Conservation (phyloP, 37 sponge, comb jelly and placozoan species). For the Cladorhizidae sp. region DNA sequence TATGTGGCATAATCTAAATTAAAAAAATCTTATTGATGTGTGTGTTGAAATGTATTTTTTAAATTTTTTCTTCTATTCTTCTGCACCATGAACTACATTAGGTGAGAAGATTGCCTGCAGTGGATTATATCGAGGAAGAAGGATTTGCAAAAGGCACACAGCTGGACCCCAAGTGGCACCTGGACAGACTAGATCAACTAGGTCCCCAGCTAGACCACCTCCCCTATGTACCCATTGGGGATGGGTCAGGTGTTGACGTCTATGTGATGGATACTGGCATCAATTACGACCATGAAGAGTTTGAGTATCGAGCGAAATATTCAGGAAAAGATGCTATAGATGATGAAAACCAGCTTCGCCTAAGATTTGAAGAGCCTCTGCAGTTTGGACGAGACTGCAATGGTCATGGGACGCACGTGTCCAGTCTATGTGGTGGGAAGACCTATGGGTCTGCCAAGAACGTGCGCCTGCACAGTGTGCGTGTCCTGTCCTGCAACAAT, state of each 20-base stretch:
- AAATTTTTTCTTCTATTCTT: not conserved
- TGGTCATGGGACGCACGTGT: slow-evolving; percentile 84
- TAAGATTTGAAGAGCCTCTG: not conserved
- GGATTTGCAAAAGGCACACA: slow-evolving; percentile 36
- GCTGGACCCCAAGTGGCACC: slow-evolving; percentile 7
- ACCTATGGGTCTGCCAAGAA: slow-evolving; percentile 72
- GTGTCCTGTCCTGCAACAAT: slow-evolving; percentile 58
- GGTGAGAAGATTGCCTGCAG: slow-evolving; percentile 53
- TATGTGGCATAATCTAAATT: slow-evolving; percentile 11
- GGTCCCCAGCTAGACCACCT: slow-evolving; percentile 32
- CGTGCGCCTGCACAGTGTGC: slow-evolving; percentile 54
- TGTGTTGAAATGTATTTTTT: not conserved
- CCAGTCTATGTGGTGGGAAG: slow-evolving; percentile 67
- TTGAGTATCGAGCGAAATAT: slow-evolving; percentile 53
- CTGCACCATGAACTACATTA: not conserved
- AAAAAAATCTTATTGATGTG: too few species aligned
- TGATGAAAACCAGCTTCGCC: slow-evolving; percentile 4
- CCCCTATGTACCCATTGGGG: slow-evolving; percentile 55
- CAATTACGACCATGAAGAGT: slow-evolving; percentile 65
- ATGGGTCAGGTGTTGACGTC: slow-evolving; percentile 73
- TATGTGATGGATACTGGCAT: slow-evolving; percentile 77
- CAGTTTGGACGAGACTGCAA: slow-evolving; percentile 63
- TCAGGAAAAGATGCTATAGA: slow-evolving; percentile 54
- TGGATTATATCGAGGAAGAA: slow-evolving; percentile 67
- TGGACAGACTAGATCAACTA: slow-evolving; percentile 71